A percentile compares a stretch with the other conserved stretches of the same genome.
These are phyloP conservation scores for Isurus oxyrinchus DNA, from an alignment of 2,113 vertebrate genomes.

Conservation along the genomic window DNA sequence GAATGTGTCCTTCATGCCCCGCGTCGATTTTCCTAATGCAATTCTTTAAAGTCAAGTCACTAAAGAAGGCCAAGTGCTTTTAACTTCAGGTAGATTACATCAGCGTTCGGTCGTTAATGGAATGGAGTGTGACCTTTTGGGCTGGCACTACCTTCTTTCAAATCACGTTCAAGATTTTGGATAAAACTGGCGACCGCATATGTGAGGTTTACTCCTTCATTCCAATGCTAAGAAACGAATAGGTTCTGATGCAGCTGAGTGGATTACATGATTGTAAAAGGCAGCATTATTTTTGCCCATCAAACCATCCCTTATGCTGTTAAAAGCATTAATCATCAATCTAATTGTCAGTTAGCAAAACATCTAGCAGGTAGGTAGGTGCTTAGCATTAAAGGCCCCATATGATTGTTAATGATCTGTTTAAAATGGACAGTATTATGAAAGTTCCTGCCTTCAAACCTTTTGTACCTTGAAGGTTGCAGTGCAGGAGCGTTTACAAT, in stretches of 20 bases:
- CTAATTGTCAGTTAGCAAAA: constrained; percentile 10
- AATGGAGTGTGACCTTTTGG: not conserved
- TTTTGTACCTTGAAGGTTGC: constrained; percentile 1
- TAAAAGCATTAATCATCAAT: not conserved
- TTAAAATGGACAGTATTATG: not conserved
- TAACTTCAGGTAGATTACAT: not conserved
- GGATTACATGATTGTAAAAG: not conserved
- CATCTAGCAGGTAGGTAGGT: not conserved
- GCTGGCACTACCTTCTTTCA: not conserved
- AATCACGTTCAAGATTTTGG: not conserved
- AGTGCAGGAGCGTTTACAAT: not conserved
- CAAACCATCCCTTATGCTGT: not conserved
- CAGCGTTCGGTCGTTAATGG: not conserved
- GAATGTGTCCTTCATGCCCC: not conserved
- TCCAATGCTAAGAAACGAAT: not conserved
- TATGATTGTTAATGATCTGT: constrained; percentile 9
- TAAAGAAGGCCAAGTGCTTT: not conserved
- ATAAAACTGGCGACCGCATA: not conserved
- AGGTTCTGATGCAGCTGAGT: not conserved
- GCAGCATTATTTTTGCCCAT: not conserved
- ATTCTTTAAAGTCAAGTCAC: constrained; percentile 10
- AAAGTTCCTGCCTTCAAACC: not conserved
- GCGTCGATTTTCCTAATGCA: constrained; percentile 5
- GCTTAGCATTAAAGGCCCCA: not conserved
- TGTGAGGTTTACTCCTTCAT: not conserved